Evolutionary conservation across 2,113 vertebrate species (phyloP).

Genomic region (Pelusios castaneus): DNA sequence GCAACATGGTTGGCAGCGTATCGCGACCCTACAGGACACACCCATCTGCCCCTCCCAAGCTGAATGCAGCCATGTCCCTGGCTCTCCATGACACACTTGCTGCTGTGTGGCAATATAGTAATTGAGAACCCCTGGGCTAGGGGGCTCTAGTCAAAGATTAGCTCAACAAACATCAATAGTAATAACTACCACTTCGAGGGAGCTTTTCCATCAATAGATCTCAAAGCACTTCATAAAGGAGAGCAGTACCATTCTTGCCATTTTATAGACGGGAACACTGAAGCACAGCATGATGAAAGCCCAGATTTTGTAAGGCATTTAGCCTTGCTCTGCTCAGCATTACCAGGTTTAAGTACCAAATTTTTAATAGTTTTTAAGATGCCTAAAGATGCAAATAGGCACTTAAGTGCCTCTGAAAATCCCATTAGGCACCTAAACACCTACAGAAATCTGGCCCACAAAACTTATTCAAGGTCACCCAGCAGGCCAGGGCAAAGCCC

Average conservation of each 20-base stretch:
- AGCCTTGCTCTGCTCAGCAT: neutral
- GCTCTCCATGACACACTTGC: no score
- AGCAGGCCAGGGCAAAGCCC: neutral
- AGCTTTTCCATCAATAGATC: neutral
- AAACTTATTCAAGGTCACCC: neutral
- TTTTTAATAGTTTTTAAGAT: neutral
- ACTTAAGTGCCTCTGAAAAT: neutral
- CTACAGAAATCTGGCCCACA: neutral
- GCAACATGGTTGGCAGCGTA: no score
- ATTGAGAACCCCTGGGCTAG: no score
- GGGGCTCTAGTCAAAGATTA: neutral
- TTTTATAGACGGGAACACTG: neutral
- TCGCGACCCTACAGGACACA: no score
- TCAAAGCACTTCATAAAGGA: neutral
- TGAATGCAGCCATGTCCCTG: no score
- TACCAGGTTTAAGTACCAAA: neutral
- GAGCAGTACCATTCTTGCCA: fast-evolving
- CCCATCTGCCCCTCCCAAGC: no score
- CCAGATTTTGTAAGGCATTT: neutral
- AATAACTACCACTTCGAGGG: neutral
- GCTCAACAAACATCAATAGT: neutral
- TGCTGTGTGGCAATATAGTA: no score
- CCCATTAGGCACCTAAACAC: neutral
- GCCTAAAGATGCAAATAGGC: neutral
- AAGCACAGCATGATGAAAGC: neutral